Evolutionary conservation across 2,888 invertebrate species (phyloP), one percentile per base, ranked within the genome.

Genomic region (Agelastica alni): DNA sequence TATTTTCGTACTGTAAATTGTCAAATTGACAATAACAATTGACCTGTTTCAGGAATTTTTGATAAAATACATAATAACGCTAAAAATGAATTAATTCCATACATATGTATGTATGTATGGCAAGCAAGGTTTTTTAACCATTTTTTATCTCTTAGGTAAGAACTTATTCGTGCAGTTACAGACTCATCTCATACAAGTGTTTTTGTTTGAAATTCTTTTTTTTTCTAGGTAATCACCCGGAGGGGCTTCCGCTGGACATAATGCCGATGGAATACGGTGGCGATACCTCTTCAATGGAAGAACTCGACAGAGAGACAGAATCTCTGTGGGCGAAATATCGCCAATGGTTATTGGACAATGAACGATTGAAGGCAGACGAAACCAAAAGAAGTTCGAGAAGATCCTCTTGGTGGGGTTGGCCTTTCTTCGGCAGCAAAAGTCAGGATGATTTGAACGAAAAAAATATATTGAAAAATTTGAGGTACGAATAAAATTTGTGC

Each of bases 311-410:
- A 60, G 82, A 83, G 43, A 78, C 82, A 4, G 78, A 78, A 55
- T 75, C 79, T 13, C 78, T 86, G 78, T 80, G 83, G 59, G 77
- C 79, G 6, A 82, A 82, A 57, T 86, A 86, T 63, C 77, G 77
- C 36, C 80, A 82, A 10, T 87, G 86, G 86, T 62, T 86, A 62
- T 77, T 81, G 34, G 85, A 86, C 61, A 78, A 81, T 0, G 83
- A 81, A 56, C 76, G 78, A 3, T 82, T 83, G 58, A 82, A 80
- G 60, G 80, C 81, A 0, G 77, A 77, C 51, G 77, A 77, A 54
- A 64, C 72, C 16, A 77, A 77, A 60, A 63, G 77, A 20, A 58
- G 68, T 2, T 76, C 74, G 53, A 77, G 77, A 55, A 63, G 67
- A 2, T 67, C 74, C 1, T 76, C 75, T 73, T 76, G 75, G 75